These are phyloP conservation scores for Otus sunia DNA, from an alignment of 2,113 vertebrate species.

Conservation along the genomic window DNA sequence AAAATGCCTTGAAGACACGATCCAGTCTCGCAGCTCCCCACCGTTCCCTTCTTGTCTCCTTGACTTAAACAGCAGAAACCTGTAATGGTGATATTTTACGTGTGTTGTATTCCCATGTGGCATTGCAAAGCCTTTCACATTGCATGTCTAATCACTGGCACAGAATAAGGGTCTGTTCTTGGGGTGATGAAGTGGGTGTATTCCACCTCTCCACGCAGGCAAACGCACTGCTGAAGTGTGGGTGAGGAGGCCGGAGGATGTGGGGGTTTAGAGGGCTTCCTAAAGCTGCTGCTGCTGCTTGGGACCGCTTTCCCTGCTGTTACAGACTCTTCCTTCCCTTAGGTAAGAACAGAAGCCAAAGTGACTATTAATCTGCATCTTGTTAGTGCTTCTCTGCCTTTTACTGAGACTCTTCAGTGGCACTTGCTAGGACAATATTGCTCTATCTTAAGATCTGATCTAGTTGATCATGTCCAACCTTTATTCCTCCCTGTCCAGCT, in stretches of 20 bases:
- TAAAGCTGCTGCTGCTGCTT: background rate
- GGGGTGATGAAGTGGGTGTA: background rate
- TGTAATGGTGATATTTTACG: background rate
- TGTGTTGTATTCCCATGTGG: background rate
- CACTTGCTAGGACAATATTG: background rate
- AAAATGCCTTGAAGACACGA: background rate
- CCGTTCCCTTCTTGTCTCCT: background rate
- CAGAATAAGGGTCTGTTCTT: background rate
- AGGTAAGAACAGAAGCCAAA: background rate
- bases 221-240: background rate
- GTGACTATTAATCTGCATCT: background rate
- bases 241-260: background rate
- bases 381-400: background rate
- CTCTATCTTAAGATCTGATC: background rate
- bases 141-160: background rate
- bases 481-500: background rate
- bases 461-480: background rate
- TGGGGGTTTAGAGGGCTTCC: background rate
- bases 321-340: background rate
- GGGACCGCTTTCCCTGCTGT: background rate
- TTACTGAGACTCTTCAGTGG: background rate
- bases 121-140: background rate
- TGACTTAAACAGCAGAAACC: background rate
- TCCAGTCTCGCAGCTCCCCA: background rate
- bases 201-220: background rate